Evolutionary conservation across 2,797 vertebrate genomes (phyloP).

Genomic region (Caiman crocodilus): DNA sequence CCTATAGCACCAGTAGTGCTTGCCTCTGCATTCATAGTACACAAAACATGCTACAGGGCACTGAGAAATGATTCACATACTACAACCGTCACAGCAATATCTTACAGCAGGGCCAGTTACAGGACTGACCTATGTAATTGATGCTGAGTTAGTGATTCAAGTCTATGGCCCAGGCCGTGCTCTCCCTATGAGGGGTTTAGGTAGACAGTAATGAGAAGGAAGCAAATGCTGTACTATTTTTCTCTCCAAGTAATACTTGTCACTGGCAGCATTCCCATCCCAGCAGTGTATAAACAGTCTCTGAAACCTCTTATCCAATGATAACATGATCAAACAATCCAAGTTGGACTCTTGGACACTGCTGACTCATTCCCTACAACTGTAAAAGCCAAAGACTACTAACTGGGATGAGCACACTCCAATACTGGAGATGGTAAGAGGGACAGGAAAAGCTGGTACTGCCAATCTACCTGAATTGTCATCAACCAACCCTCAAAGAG

Average conservation of each 20-base stretch:
- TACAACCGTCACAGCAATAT: neutral
- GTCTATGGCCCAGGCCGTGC: neutral
- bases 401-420: neutral
- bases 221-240: neutral
- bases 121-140: neutral
- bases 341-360: neutral
- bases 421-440: neutral
- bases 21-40: neutral
- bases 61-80: neutral
- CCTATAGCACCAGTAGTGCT: neutral
- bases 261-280: neutral
- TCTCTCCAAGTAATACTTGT: neutral
- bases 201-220: neutral
- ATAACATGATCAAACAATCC: neutral
- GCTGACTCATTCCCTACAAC: neutral
- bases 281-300: neutral
- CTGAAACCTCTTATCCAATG: neutral
- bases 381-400: fast-evolving
- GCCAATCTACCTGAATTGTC: neutral
- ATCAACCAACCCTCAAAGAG: neutral
- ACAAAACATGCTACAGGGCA: neutral
- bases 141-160: neutral
- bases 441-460: neutral
- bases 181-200: neutral
- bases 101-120: neutral